phyloP scores from a whole-genome alignment of 1,140 invertebrate genomes.

The Brachionus angularis region DNA sequence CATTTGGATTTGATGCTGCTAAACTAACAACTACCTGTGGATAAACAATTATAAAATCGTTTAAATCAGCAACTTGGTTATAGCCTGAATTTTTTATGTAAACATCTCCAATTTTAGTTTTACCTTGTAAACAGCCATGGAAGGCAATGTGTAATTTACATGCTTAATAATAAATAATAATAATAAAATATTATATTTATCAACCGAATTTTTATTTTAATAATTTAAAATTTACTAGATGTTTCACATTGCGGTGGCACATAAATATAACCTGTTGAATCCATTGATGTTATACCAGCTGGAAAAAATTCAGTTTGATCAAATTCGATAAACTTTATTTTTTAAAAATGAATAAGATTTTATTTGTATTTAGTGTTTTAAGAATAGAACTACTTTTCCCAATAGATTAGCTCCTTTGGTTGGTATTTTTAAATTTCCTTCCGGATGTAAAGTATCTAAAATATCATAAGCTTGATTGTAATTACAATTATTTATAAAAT shows the following conservation, averaged over 20 bases:
- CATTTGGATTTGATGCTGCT: conserved; percentile 49
- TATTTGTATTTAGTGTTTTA: conserved; percentile 46
- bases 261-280: conserved; percentile 53
- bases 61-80: conserved; percentile 57
- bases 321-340: conserved; percentile 48
- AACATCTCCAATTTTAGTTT: conserved; percentile 51
- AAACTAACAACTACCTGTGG: conserved; percentile 52
- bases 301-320: conserved; percentile 54
- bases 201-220: conserved; percentile 16
- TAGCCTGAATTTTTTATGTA: conserved; percentile 55
- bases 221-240: too few species aligned
- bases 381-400: conserved; percentile 1
- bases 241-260: conserved; percentile 50
- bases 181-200: conserved; percentile 8
- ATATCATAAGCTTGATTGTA: conserved; percentile 56
- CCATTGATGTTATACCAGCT: conserved; percentile 50
- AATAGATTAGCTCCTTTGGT: not conserved
- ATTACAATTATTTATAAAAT: conserved; percentile 55
- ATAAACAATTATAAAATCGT: conserved; percentile 59
- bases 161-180: conserved; percentile 16
- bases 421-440: conserved; percentile 45
- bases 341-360: too few species aligned
- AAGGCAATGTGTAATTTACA: conserved; percentile 57
- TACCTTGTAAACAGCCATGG: conserved; percentile 56
- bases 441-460: conserved; percentile 55